Evolutionary conservation across 2,888 invertebrate genomes (phyloP), one percentile per base, ranked within the genome.

Genomic region (Xylocampa areola): DNA sequence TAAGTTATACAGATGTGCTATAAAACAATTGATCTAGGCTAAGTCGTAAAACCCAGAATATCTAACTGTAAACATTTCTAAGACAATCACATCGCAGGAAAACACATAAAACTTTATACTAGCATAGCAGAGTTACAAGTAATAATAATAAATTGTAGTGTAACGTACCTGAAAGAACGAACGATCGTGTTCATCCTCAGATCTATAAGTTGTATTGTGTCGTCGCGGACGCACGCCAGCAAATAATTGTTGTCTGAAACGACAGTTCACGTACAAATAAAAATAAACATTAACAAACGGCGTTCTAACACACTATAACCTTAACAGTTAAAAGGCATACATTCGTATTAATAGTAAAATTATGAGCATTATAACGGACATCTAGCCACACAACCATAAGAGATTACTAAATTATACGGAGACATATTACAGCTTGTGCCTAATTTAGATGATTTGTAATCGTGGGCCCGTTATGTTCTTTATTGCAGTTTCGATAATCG

Each of bases 201-300:
- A 94, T 99, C 99, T 86, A 99, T 96, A 52, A 99, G 95, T 88
- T 98, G 98, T 77, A 99, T 95, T 14, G 98, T 98, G 92, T 99
- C 99, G 89, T 99, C 99, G 78, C 99, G 95, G 48, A 98, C 97
- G 87, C 99, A 99, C 82, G 97, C 97, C 82, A 99, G 94, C 73
- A 99, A 95, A 89, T 97, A 97, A 91, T 97, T 97, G 77, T 97
- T 96, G 95, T 99, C 99, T 98, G 95, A 79, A 92, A 94, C 85
- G 82, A 86, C 54, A 74, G 48, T 68, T 63, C 51, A 59, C 35
- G 50, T 61, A 64, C 32, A 65, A 54, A 67, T 54, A 65, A 67
- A 70, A 59, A 58, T 66, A 60, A 52, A 43, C 21, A 55, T 67
- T 37, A 50, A 55, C n/a, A 10, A 11, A 17, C 11, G n/a, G n/a